Conservation (phyloP, 2,888 invertebrate genomes). For the Trichogramma dendrolimi region DNA sequence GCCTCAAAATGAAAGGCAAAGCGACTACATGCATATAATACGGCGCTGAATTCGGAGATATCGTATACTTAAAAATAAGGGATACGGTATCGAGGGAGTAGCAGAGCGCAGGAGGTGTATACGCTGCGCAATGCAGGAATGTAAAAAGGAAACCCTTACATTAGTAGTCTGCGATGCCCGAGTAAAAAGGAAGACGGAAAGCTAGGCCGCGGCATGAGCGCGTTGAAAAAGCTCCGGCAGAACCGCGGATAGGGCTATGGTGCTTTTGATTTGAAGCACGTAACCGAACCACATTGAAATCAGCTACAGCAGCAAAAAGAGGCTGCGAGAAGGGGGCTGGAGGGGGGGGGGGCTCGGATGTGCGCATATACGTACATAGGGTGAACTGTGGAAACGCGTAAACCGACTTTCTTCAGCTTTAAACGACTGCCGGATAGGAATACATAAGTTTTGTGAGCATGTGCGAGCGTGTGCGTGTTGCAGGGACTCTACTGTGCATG, state of each 20-base stretch:
- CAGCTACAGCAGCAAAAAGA: conserved; percentile 35
- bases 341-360: conserved; percentile 35
- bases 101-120: too few species aligned
- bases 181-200: neutral
- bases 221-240: too few species aligned
- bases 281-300: conserved; percentile 50
- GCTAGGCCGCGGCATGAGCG: conserved; percentile 4
- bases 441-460: conserved; percentile 34
- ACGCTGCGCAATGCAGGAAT: too few species aligned
- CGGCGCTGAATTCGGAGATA: too few species aligned
- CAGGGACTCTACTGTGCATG: too few species aligned
- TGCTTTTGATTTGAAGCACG: conserved; percentile 50
- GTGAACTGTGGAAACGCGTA: conserved; percentile 18
- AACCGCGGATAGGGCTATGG: conserved; percentile 29
- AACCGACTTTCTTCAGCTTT: conserved; percentile 42
- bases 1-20: too few species aligned
- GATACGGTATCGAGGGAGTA: too few species aligned
- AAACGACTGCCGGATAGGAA: conserved; percentile 36
- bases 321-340: too few species aligned
- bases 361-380: conserved; percentile 1
- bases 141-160: too few species aligned
- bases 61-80: too few species aligned
- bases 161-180: too few species aligned
- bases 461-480: neutral
- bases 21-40: too few species aligned